Percentiles rank a stretch among this genome's conserved stretches.
Conservation (phyloP, 2,888 invertebrate genomes). For the Yponomeuta sedellus region DNA sequence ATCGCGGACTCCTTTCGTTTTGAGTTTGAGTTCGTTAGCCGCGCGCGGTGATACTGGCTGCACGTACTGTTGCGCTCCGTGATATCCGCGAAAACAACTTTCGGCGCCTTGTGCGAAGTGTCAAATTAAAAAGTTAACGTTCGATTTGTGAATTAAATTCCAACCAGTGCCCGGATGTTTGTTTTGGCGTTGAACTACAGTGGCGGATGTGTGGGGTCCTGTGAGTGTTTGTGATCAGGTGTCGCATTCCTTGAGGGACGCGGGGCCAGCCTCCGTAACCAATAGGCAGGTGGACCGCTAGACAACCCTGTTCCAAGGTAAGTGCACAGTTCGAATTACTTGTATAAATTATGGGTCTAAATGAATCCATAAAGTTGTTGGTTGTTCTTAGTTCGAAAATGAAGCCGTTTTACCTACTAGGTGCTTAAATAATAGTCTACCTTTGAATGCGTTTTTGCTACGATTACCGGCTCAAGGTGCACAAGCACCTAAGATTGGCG, state of each 20-base stretch:
- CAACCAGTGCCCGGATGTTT: not conserved
- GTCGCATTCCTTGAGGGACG: slow-evolving; percentile 66
- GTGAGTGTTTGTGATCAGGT: slow-evolving; percentile 58
- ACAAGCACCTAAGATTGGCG: not conserved
- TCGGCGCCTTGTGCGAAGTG: slow-evolving; percentile 11
- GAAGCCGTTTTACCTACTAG: too few species aligned
- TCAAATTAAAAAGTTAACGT: slow-evolving; percentile 8
- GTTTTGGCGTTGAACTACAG: slow-evolving; percentile 5
- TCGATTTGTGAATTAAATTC: not conserved
- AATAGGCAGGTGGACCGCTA: slow-evolving; percentile 57
- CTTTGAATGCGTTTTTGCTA: not conserved
- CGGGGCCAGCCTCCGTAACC: slow-evolving; percentile 54
- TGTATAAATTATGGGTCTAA: not conserved
- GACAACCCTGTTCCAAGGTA: slow-evolving; percentile 40
- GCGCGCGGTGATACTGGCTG: slow-evolving; percentile 36
- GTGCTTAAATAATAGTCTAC: too few species aligned
- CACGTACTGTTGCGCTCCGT: slow-evolving; percentile 21
- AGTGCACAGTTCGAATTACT: slow-evolving; percentile 17
- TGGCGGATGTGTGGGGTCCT: slow-evolving; percentile 8
- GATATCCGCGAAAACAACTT: slow-evolving; percentile 14
- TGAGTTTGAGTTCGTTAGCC: slow-evolving; percentile 49
- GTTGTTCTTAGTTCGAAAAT: not conserved
- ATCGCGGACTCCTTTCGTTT: slow-evolving; percentile 11
- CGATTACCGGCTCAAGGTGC: not conserved
- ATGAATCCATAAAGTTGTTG: not conserved